Evolutionary conservation across 37 sponge, comb jelly and placozoan genomes (phyloP), one percentile per base, ranked within the genome.

Genomic region (Aphrocallistes beatrix): DNA sequence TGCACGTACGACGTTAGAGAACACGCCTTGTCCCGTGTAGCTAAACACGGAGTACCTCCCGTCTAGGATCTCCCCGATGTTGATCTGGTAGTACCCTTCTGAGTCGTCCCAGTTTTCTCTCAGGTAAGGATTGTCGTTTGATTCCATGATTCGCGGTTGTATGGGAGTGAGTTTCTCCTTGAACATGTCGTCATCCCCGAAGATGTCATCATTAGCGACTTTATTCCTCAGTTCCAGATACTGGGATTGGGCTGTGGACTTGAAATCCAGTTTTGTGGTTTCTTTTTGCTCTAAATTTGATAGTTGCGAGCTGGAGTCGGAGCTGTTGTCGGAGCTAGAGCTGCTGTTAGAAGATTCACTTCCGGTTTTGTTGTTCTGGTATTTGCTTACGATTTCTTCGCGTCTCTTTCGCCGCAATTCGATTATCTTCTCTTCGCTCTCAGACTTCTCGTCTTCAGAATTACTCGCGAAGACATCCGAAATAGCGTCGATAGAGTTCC

Each of bases 1-100:
- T 17, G 94, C 99, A 17, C 99, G 81, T 6, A 98, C 99, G 83
- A 98, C 99, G 38, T 98, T 98, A 39, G 96, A 95, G 90, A 98
- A 98, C 81, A 98, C 99, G 0, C 99, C 99, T 81, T 93, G 93
- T 0, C 99, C 99, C 0, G 96, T 98, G 86, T 92, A 98, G 34
- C 99, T 96, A 88, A 92, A 98, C 13, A 98, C 94, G 17, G 82
- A 88, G 88, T 95, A 98, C 25, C 95, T 87, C 1, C 92, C 48
- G 85, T 98, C 99, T 87, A 98, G 84, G 48, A 91, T 88, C 89
- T 98, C 99, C 1, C 95, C 93, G 30, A 92, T 92, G 51, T 96
- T 88, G 1, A 98, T 96, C 34, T 94, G 89, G 85, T 95, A 95
- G 86, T 95, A 95, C 51, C 96, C 96, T 51, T 95, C 96, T 0